Conservation (phyloP, 2,797 vertebrate species). For the Taenioides sp. region DNA sequence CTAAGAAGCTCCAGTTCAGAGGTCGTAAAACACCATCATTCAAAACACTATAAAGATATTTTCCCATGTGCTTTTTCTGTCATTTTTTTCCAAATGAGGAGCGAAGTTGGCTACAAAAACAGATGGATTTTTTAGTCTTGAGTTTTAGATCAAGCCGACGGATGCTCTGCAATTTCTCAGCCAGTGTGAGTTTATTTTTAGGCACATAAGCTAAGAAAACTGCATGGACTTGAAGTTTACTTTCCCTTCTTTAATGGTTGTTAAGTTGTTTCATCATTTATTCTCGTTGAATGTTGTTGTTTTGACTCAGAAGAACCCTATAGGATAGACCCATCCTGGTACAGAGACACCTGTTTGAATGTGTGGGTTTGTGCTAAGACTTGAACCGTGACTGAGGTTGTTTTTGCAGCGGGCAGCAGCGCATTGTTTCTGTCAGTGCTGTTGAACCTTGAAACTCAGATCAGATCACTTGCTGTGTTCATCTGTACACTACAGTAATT, state of each 20-base stretch:
- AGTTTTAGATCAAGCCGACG: conserved; percentile 33
- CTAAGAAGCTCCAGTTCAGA: conserved; percentile 42
- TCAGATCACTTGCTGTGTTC: conserved; percentile 10
- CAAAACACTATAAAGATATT: conserved; percentile 45
- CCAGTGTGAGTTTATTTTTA: conserved; percentile 54
- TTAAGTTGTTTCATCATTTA: conserved; percentile 27
- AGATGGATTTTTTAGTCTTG: conserved; percentile 25
- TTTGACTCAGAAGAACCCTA: conserved; percentile 16
- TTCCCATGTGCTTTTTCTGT: conserved; percentile 53
- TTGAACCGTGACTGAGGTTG: conserved; percentile 55
- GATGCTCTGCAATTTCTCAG: conserved; percentile 45
- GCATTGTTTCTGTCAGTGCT: conserved; percentile 31
- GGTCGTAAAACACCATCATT: conserved; percentile 44
- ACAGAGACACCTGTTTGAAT: conserved; percentile 55
- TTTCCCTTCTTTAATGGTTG: conserved; percentile 40
- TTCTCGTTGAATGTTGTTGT: conserved; percentile 24
- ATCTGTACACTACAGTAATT: background rate
- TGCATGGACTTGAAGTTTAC: conserved; percentile 20
- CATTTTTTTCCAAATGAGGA: conserved; percentile 34
- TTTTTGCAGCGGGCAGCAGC: conserved; percentile 41
- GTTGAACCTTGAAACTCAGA: conserved; percentile 42
- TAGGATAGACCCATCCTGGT: conserved; percentile 23
- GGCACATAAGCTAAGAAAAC: conserved; percentile 34
- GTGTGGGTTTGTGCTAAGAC: conserved; percentile 47
- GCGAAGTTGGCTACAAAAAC: conserved; percentile 24